Evolutionary conservation across 2,888 invertebrate genomes (phyloP).

Genomic region (Taenaris catops): DNA sequence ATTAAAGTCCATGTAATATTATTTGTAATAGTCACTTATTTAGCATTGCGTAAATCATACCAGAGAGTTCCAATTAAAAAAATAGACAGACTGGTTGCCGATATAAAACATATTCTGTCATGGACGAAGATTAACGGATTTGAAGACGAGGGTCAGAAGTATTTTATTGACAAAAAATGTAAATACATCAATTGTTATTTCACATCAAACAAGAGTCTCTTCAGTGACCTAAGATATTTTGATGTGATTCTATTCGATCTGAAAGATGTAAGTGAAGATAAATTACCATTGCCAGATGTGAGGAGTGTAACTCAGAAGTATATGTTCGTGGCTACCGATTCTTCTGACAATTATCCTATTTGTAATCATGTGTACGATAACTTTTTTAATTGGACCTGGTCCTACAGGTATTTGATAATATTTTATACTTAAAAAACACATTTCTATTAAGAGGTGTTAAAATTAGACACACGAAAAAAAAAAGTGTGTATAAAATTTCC

Average conservation of each 20-base stretch:
- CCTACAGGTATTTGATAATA: conserved; percentile 64
- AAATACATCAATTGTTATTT: conserved; percentile 48
- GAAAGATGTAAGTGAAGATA: conserved; percentile 36
- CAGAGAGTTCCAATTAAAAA: conserved; percentile 27
- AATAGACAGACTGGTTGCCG: conserved; percentile 40
- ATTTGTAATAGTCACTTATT: conserved; percentile 14
- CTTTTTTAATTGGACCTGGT: conserved; percentile 70
- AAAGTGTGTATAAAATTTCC: too few species aligned
- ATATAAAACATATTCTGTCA: conserved; percentile 51
- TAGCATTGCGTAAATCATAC: conserved; percentile 18
- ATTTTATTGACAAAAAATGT: conserved; percentile 41
- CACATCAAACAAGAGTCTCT: conserved; percentile 43
- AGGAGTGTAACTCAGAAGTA: conserved; percentile 52
- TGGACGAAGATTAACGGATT: conserved; percentile 46
- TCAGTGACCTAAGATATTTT: conserved; percentile 46
- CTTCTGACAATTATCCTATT: conserved; percentile 53
- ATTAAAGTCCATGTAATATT: conserved; percentile 16
- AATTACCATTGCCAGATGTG: conserved; percentile 30
- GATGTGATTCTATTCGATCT: conserved; percentile 56
- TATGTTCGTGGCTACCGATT: conserved; percentile 56
- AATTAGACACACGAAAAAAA: too few species aligned
- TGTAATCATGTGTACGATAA: conserved; percentile 46
- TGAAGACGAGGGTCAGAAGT: conserved; percentile 37
- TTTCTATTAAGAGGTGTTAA: too few species aligned
- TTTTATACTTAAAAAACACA: too few species aligned